These are phyloP conservation scores for Drosophila burlai DNA, from an alignment of 1,140 invertebrate genomes.

Conservation along the genomic window DNA sequence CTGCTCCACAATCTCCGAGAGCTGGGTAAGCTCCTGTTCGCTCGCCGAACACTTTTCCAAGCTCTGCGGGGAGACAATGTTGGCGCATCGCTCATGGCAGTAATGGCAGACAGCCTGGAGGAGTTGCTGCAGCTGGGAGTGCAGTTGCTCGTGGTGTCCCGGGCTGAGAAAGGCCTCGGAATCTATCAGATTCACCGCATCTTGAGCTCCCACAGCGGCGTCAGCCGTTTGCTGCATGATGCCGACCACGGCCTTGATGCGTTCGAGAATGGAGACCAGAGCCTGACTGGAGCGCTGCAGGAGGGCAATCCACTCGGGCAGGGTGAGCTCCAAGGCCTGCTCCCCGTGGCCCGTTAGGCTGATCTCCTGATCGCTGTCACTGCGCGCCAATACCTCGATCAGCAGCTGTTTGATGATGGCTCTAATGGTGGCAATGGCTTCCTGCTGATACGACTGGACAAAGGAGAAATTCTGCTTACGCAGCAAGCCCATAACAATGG, in stretches of 20 bases:
- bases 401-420: conserved; percentile 95
- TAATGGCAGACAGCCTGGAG: conserved; percentile 94
- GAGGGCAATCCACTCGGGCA: conserved; percentile 92
- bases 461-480: conserved; percentile 94
- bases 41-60: conserved; percentile 88
- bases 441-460: conserved; percentile 94
- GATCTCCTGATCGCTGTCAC: conserved; percentile 87
- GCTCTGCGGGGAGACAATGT: conserved; percentile 92
- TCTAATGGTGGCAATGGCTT: conserved; percentile 95
- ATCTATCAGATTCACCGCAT: conserved; percentile 86
- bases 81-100: conserved; percentile 95
- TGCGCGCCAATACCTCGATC: conserved; percentile 90
- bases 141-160: conserved; percentile 89
- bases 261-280: conserved; percentile 87
- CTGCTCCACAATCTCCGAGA: conserved; percentile 92
- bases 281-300: conserved; percentile 91
- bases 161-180: conserved; percentile 90
- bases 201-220: conserved; percentile 86
- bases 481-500: conserved; percentile 95
- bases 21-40: conserved; percentile 91
- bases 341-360: conserved; percentile 90
- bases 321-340: conserved; percentile 88
- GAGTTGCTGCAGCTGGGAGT: conserved; percentile 90
- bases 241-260: conserved; percentile 90
- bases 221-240: conserved; percentile 89